Evolutionary conservation across 35 echinoderm and acorn worm genomes (phyloP).

Genomic region (Nesometra sesokonis): DNA sequence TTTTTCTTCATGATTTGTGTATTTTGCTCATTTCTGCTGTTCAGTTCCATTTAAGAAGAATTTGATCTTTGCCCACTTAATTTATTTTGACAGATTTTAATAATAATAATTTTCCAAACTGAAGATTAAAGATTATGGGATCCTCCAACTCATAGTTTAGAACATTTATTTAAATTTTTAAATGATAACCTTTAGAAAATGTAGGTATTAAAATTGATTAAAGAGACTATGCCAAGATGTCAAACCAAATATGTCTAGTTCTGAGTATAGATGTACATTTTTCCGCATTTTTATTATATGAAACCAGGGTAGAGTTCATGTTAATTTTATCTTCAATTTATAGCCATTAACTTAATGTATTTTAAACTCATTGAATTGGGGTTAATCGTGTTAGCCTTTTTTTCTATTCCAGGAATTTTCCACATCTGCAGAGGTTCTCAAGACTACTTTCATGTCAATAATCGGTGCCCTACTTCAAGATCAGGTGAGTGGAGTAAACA

Average conservation of each 20-base stretch:
- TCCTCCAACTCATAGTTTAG: too few relatives aligned
- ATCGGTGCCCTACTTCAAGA: slow-evolving; percentile 65
- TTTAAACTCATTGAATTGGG: background rate
- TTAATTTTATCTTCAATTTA: background rate
- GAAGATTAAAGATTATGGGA: too few relatives aligned
- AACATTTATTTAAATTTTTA: too few relatives aligned
- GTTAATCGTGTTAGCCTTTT: background rate
- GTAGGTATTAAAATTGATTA: background rate
- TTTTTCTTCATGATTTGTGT: too few relatives aligned
- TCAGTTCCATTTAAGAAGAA: too few relatives aligned
- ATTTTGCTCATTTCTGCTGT: too few relatives aligned
- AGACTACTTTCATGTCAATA: slow-evolving; percentile 57
- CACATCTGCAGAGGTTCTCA: slow-evolving; percentile 31
- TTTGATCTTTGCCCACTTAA: too few relatives aligned
- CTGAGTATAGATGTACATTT: background rate
- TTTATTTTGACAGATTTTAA: too few relatives aligned
- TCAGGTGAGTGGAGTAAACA: slow-evolving; percentile 32
- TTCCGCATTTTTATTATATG: background rate
- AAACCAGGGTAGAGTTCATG: background rate
- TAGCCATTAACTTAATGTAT: background rate
- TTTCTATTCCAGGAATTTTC: slow-evolving; percentile 72
- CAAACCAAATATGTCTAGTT: background rate
- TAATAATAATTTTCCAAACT: too few relatives aligned
- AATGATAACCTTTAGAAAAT: too few relatives aligned
- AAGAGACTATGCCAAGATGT: background rate